Evolutionary conservation across 2,113 vertebrate species (phyloP).

Genomic region (Brachyistius frenatus): DNA sequence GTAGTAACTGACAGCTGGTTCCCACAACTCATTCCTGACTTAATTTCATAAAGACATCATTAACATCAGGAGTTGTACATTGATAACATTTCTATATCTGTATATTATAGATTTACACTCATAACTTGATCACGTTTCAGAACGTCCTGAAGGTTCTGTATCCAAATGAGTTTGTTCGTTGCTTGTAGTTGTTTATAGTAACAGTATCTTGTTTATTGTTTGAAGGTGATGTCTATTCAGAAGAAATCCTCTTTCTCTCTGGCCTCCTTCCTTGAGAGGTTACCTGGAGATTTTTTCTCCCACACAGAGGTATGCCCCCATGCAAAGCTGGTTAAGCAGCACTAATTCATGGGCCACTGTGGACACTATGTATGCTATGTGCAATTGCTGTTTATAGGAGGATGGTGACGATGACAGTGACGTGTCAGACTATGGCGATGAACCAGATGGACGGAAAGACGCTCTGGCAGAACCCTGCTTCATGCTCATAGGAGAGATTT

Average conservation of each 20-base stretch:
- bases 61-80: neutral
- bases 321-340: neutral
- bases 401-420: constrained; percentile 87
- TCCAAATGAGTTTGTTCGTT: neutral
- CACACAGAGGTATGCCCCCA: constrained; percentile 89
- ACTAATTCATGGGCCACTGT: neutral
- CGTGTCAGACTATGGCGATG: constrained; percentile 94
- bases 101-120: neutral
- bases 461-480: constrained; percentile 97
- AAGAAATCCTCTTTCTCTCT: constrained; percentile 96
- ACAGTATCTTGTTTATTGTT: constrained; percentile 2
- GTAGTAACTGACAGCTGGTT: neutral
- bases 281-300: constrained; percentile 97
- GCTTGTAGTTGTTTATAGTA: neutral
- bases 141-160: too few relatives aligned
- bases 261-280: constrained; percentile 94
- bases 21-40: neutral
- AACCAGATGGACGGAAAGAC: constrained; percentile 91
- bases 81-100: neutral
- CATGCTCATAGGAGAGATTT: constrained; percentile 99
- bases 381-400: constrained; percentile 57
- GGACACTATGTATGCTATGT: neutral
- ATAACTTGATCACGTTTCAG: neutral
- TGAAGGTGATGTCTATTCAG: constrained; percentile 94
- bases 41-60: neutral